These are phyloP conservation scores for Anastrepha obliqua DNA, from an alignment of 1,140 invertebrate species.

Conservation along the genomic window DNA sequence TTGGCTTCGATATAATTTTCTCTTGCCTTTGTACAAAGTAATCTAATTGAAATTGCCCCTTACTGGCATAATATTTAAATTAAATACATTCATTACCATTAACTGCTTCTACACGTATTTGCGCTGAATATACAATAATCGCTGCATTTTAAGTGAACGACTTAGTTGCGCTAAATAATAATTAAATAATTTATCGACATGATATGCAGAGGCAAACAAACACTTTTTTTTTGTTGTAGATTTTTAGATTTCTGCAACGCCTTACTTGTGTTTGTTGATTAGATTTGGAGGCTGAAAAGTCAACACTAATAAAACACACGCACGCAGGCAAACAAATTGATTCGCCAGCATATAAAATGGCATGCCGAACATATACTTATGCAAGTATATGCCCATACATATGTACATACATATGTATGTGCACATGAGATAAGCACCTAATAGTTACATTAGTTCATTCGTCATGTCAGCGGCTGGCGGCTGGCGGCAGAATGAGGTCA, in stretches of 20 bases:
- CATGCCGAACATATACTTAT: neutral
- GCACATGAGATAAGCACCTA: neutral
- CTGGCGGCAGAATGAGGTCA: slow-evolving; percentile 41
- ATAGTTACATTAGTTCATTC: slow-evolving; percentile 37
- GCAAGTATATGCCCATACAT: neutral
- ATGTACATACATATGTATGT: neutral
- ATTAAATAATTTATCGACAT: neutral
- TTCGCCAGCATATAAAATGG: neutral
- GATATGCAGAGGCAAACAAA: too few relatives aligned
- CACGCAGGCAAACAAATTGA: neutral
- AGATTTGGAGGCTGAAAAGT: neutral
- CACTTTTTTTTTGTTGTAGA: too few relatives aligned
- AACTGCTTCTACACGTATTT: neutral
- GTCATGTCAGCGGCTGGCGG: slow-evolving; percentile 13
- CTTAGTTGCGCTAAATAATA: neutral
- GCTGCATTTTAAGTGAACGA: neutral
- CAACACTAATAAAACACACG: neutral
- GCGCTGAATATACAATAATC: neutral
- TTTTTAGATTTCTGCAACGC: neutral
- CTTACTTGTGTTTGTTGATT: neutral
- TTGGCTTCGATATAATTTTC: too few relatives aligned
- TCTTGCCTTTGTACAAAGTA: too few relatives aligned
- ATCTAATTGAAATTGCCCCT: neutral
- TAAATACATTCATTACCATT: neutral
- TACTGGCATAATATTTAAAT: neutral